These are phyloP conservation scores for Scatophagus argus DNA, from an alignment of 2,113 vertebrate species.

Conservation along the genomic window DNA sequence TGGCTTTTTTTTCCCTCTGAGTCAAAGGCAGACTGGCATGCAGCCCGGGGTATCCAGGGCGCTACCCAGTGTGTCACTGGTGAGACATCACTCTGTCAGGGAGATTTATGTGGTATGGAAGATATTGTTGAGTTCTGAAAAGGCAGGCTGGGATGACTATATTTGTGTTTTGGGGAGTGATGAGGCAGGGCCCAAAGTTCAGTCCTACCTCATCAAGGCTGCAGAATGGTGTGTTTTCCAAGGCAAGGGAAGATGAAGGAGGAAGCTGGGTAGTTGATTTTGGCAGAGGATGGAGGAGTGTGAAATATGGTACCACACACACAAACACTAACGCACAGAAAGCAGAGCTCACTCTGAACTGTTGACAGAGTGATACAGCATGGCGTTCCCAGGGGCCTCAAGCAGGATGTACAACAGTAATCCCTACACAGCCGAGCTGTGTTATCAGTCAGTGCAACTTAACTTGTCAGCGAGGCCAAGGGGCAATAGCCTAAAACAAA, in stretches of 20 bases:
- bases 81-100: constrained; percentile 51
- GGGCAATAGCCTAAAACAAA: constrained; percentile 54
- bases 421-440: constrained; percentile 67
- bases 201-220: constrained; percentile 51
- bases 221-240: constrained; percentile 33
- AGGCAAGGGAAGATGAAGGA: constrained; percentile 57
- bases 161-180: constrained; percentile 52
- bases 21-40: constrained; percentile 46
- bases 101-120: constrained; percentile 68
- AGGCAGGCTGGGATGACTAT: constrained; percentile 54
- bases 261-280: constrained; percentile 78
- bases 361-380: constrained; percentile 84
- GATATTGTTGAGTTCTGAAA: constrained; percentile 51
- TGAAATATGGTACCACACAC: constrained; percentile 76
- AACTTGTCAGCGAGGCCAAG: constrained; percentile 69
- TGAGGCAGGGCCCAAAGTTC: constrained; percentile 54
- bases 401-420: constrained; percentile 73
- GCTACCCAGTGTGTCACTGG: constrained; percentile 44
- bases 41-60: constrained; percentile 28
- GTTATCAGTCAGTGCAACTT: constrained; percentile 77
- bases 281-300: constrained; percentile 67
- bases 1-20: constrained; percentile 15
- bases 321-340: constrained; percentile 59
- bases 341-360: constrained; percentile 62
- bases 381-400: constrained; percentile 73